Percentiles rank a stretch among this genome's conserved stretches.
phyloP scores from a whole-genome alignment of 2,797 vertebrate species.

The Eremophila alpestris region DNA sequence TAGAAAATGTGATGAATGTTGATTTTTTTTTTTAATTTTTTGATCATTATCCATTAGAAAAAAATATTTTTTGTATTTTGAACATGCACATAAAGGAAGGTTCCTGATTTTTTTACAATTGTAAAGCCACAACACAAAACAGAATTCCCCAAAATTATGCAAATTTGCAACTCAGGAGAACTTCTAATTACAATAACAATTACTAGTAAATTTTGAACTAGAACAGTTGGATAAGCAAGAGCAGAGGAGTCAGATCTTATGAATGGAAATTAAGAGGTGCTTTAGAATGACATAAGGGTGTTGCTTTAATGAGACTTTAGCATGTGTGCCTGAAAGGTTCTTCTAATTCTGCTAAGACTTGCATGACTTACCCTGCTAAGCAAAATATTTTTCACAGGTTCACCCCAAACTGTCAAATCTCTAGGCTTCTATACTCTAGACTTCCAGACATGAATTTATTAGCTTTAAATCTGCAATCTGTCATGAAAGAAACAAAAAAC shows the following conservation, averaged over 20 bases:
- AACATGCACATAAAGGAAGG: neutral
- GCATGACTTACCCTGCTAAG: neutral
- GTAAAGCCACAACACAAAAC: neutral
- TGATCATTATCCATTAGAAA: neutral
- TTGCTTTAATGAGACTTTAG: neutral
- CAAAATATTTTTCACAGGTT: constrained; percentile 1
- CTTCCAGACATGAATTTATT: constrained; percentile 6
- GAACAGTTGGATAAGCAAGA: neutral
- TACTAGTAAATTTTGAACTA: neutral
- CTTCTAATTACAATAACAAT: neutral
- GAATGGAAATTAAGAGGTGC: neutral
- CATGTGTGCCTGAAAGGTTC: neutral
- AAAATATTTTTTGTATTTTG: neutral
- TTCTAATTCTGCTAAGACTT: constrained; percentile 1
- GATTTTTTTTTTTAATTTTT: neutral
- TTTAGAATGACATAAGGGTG: neutral
- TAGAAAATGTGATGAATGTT: neutral
- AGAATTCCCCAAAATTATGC: neutral
- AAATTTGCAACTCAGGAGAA: neutral
- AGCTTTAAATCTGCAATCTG: neutral
- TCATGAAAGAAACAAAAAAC: neutral
- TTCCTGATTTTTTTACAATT: neutral
- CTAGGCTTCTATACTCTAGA: neutral
- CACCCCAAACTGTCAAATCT: neutral
- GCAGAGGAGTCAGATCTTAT: neutral